Conservation (phyloP, 1,140 invertebrate species). For the Meloidogyne hapla region DNA sequence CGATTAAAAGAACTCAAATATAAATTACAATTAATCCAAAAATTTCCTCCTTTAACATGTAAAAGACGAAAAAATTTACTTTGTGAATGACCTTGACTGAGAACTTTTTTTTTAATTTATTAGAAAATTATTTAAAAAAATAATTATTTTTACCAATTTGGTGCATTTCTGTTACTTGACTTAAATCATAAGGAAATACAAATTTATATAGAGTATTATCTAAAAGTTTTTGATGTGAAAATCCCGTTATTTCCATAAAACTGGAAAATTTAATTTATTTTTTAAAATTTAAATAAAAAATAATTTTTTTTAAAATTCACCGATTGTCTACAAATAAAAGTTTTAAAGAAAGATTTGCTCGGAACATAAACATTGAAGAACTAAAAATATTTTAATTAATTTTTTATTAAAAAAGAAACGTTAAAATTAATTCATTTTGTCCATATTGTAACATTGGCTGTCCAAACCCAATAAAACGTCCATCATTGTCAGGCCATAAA, state of each 20-base stretch:
- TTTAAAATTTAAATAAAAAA: not conserved
- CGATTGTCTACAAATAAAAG: constrained; percentile 23
- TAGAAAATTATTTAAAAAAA: constrained; percentile 12
- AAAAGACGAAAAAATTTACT: not conserved
- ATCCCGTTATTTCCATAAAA: constrained; percentile 7
- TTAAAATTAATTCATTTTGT: constrained; percentile 15
- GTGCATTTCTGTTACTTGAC: constrained; percentile 8
- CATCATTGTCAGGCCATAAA: constrained; percentile 13
- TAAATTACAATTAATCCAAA: not conserved
- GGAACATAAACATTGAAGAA: constrained; percentile 23
- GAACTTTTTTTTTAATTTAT: not conserved
- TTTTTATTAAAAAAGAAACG: not conserved
- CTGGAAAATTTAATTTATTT: not conserved
- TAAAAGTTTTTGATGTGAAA: not conserved
- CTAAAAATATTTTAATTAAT: not conserved
- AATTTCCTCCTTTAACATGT: not conserved
- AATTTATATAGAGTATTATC: constrained; percentile 10
- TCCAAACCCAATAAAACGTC: constrained; percentile 23
- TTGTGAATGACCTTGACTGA: not conserved
- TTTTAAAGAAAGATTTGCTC: constrained; percentile 15
- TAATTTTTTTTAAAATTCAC: not conserved
- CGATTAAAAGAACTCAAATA: not conserved
- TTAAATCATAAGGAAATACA: constrained; percentile 11
- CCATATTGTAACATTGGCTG: constrained; percentile 15
- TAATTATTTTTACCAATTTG: not conserved